Percentiles rank a stretch among this genome's conserved stretches.
These are phyloP conservation scores for Aspiorhynchus laticeps DNA, from an alignment of 2,113 vertebrate species.

Conservation along the genomic window DNA sequence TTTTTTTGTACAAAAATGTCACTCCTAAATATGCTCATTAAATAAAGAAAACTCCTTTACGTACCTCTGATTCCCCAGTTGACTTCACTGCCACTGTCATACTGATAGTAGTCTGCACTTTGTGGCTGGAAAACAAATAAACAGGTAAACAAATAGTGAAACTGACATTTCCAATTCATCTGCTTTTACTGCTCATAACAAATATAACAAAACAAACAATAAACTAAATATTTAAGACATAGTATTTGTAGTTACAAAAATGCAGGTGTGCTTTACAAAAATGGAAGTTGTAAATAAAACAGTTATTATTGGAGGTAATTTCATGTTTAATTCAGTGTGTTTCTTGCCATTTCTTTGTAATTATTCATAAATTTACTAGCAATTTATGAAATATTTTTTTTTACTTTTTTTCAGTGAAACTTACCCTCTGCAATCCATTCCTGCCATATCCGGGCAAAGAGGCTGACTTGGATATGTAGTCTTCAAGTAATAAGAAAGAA, in stretches of 20 bases:
- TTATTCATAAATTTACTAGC: too few species aligned
- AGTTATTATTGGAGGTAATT: too few species aligned
- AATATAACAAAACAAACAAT: not conserved
- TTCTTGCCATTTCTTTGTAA: too few species aligned
- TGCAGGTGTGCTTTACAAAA: too few species aligned
- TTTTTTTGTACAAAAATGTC: not conserved
- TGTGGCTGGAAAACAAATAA: slow-evolving; percentile 69
- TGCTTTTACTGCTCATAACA: not conserved
- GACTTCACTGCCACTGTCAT: slow-evolving; percentile 88
- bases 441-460: slow-evolving; percentile 94
- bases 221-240: not conserved
- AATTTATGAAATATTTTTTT: too few species aligned
- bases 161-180: not conserved
- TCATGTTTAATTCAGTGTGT: too few species aligned
- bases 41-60: slow-evolving; percentile 28
- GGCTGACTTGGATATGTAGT: slow-evolving; percentile 92
- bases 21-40: not conserved
- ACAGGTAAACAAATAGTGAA: not conserved
- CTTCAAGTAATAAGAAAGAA: slow-evolving; percentile 69
- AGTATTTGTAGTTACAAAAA: not conserved
- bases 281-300: too few species aligned
- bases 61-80: slow-evolving; percentile 97
- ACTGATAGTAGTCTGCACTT: slow-evolving; percentile 93
- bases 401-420: not conserved
- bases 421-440: slow-evolving; percentile 92